Evolutionary conservation across 2,888 invertebrate genomes (phyloP).

Genomic region (Stegana nigrithorax): DNA sequence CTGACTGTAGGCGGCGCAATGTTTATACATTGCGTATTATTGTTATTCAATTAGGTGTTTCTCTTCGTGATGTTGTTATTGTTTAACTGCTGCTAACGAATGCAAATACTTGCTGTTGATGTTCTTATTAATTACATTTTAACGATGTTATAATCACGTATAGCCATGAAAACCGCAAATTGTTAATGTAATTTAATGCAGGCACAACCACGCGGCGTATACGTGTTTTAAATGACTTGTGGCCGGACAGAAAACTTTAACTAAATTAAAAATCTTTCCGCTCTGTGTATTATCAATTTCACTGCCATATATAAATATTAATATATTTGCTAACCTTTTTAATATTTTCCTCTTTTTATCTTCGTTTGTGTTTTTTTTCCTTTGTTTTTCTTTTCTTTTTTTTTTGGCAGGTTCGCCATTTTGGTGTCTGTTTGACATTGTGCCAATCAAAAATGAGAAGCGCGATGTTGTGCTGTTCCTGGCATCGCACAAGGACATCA

Average conservation of each 20-base stretch:
- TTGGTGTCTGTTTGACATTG: slow-evolving; percentile 96
- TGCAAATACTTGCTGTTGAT: too few species aligned
- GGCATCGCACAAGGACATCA: slow-evolving; percentile 97
- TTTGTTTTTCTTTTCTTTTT: slow-evolving; percentile 11
- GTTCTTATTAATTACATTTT: too few species aligned
- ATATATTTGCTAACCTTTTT: background rate
- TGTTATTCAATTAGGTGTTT: too few species aligned
- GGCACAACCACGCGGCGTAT: background rate
- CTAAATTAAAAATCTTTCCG: background rate
- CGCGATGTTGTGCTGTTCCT: slow-evolving; percentile 95
- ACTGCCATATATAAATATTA: background rate
- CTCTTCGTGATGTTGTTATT: too few species aligned
- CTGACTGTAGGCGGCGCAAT: too few species aligned
- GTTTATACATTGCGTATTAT: too few species aligned
- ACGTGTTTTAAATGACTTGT: background rate
- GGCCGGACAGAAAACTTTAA: background rate
- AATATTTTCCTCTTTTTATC: background rate
- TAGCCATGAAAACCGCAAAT: background rate
- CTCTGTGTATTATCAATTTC: background rate
- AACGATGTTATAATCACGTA: too few species aligned
- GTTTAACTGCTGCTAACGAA: too few species aligned
- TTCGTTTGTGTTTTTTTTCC: background rate
- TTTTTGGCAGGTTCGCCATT: slow-evolving; percentile 83
- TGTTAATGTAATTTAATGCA: slow-evolving; percentile 4
- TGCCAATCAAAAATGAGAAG: slow-evolving; percentile 98